phyloP scores from a whole-genome alignment of 2,888 invertebrate genomes.

The Neoscelio sp. region DNA sequence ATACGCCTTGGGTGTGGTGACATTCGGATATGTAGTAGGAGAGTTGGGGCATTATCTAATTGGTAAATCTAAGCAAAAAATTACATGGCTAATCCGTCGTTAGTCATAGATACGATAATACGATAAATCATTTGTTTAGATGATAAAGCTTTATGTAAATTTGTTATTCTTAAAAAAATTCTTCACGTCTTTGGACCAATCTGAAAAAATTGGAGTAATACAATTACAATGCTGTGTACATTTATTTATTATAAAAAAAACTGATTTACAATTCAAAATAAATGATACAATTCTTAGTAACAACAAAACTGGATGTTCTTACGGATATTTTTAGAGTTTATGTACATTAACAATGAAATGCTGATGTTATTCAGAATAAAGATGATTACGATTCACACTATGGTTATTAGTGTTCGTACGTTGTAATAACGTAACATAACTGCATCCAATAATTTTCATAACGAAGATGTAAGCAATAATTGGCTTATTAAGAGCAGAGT shows the following conservation, averaged over 20 bases:
- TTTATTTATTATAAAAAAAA: too few relatives aligned
- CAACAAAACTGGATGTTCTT: too few relatives aligned
- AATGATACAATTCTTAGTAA: too few relatives aligned
- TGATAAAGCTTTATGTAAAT: too few relatives aligned
- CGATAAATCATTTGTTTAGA: not conserved
- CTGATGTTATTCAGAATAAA: conserved; percentile 17
- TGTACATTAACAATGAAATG: conserved; percentile 17
- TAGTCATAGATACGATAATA: not conserved
- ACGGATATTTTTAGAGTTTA: not conserved
- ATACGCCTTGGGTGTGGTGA: conserved; percentile 91
- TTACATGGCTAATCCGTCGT: not conserved
- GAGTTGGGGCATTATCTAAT: conserved; percentile 95
- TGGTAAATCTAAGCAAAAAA: conserved; percentile 83
- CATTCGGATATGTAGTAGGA: conserved; percentile 93
- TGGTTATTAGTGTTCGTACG: conserved; percentile 15
- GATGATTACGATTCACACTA: conserved; percentile 12
- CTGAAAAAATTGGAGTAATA: too few relatives aligned
- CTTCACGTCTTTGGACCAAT: too few relatives aligned
- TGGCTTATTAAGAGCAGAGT: conserved; percentile 5
- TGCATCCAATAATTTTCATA: conserved; percentile 31
- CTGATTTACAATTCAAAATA: too few relatives aligned
- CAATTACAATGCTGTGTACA: too few relatives aligned
- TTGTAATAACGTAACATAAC: conserved; percentile 17
- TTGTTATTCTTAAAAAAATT: too few relatives aligned
- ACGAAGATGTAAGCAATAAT: conserved; percentile 25